A percentile compares a stretch with the other conserved stretches of the same genome.
These are phyloP conservation scores for Himalopsyche phryganea DNA, from an alignment of 1,140 invertebrate genomes.

Conservation along the genomic window DNA sequence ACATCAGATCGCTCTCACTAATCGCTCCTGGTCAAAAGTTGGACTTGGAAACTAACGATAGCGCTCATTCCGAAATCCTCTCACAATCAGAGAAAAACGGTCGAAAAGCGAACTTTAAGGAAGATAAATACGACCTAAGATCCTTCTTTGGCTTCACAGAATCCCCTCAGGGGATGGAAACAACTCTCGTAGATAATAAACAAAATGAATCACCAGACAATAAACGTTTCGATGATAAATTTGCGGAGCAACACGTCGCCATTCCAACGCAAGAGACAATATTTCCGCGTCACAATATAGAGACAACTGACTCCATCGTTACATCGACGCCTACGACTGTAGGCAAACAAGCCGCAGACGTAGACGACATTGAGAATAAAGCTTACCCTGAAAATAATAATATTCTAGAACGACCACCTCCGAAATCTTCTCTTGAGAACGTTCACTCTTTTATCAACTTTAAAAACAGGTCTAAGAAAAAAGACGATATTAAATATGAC, in stretches of 20 bases:
- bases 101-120: slow-evolving; percentile 3
- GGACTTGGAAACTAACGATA: slow-evolving; percentile 4
- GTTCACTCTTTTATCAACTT: slow-evolving; percentile 24
- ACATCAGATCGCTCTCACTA: slow-evolving; percentile 14
- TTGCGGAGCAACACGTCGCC: slow-evolving; percentile 14
- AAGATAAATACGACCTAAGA: slow-evolving; percentile 32
- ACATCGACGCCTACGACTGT: not conserved
- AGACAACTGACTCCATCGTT: not conserved
- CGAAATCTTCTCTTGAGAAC: slow-evolving; percentile 21
- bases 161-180: slow-evolving; percentile 15
- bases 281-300: slow-evolving; percentile 2
- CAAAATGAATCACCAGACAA: not conserved
- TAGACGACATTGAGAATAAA: slow-evolving; percentile 6
- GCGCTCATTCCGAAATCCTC: not conserved
- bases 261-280: slow-evolving; percentile 10
- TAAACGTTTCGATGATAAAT: slow-evolving; percentile 19
- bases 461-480: slow-evolving; percentile 30
- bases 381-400: slow-evolving; percentile 9
- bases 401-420: slow-evolving; percentile 11
- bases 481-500: slow-evolving; percentile 25
- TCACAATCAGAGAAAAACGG: slow-evolving; percentile 4
- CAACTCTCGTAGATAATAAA: slow-evolving; percentile 12
- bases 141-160: slow-evolving; percentile 30
- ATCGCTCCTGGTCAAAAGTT: slow-evolving; percentile 16
- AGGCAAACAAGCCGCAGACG: not conserved